A percentile compares a stretch with the other conserved stretches of the same genome.
These are phyloP conservation scores for Heliconius hermathena DNA, from an alignment of 1,140 invertebrate genomes.

Conservation along the genomic window DNA sequence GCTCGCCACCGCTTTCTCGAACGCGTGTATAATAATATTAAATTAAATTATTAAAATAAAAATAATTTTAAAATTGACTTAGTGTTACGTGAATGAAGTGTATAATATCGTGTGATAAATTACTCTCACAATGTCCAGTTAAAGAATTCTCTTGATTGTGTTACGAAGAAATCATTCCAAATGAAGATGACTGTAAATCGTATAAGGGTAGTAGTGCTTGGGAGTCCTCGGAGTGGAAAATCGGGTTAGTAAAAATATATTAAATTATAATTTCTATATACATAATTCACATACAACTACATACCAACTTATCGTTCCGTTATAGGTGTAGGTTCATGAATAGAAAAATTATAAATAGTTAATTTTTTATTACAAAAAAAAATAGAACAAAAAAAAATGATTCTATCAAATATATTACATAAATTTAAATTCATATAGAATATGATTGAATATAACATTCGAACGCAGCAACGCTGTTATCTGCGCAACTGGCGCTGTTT, in stretches of 20 bases:
- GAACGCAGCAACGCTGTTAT: neutral
- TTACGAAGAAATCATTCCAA: conserved; percentile 66
- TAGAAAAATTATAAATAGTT: too few relatives aligned
- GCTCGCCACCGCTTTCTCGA: conserved; percentile 56
- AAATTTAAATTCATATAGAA: neutral
- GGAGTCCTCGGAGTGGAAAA: conserved; percentile 86
- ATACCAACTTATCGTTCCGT: too few relatives aligned
- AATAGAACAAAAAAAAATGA: too few relatives aligned
- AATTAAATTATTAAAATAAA: conserved; percentile 20
- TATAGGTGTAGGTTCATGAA: too few relatives aligned
- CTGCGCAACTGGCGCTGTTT: neutral
- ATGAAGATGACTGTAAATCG: conserved; percentile 84
- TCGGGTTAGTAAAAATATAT: conserved; percentile 82
- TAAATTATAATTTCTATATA: neutral
- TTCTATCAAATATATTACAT: neutral
- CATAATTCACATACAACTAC: too few relatives aligned
- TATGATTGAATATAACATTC: neutral
- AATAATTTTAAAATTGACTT: conserved; percentile 30
- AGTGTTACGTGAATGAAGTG: conserved; percentile 60
- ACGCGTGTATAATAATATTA: conserved; percentile 60
- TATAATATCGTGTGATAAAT: conserved; percentile 48
- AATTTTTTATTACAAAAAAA: neutral
- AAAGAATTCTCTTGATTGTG: conserved; percentile 48
- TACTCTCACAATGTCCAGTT: conserved; percentile 54
- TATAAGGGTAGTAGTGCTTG: conserved; percentile 87